Percentiles rank a stretch among this genome's conserved stretches.
Conservation (phyloP, 2,797 vertebrate genomes). For the Tadarida brasiliensis region DNA sequence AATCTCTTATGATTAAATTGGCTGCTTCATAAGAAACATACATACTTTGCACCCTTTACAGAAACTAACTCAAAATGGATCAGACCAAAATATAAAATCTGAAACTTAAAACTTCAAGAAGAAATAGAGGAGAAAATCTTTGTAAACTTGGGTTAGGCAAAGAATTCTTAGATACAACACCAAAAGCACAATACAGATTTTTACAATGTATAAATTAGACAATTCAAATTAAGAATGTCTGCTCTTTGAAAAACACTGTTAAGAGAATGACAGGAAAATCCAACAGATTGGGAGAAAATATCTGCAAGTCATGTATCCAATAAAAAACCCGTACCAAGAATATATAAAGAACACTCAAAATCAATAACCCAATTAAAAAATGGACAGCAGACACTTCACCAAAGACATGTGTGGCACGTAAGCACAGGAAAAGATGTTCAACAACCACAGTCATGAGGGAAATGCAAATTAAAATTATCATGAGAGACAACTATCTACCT, state of each 20-base stretch:
- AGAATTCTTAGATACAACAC: neutral
- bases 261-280: neutral
- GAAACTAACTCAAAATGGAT: neutral
- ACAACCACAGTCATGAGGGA: neutral
- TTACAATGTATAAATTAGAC: neutral
- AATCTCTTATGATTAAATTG: neutral
- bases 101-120: neutral
- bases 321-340: neutral
- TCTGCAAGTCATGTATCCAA: neutral
- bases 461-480: neutral
- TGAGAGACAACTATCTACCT: neutral
- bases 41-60: neutral
- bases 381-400: neutral
- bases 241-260: neutral
- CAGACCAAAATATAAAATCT: neutral
- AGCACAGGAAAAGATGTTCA: neutral
- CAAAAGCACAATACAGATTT: neutral
- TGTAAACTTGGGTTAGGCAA: neutral
- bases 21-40: neutral
- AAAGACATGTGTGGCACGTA: neutral
- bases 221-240: neutral
- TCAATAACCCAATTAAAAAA: neutral
- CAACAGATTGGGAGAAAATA: neutral
- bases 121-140: neutral
- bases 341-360: neutral